Base-by-base conservation (phyloP, 1,140 invertebrate genomes). In the Calosoma granatense region DNA sequence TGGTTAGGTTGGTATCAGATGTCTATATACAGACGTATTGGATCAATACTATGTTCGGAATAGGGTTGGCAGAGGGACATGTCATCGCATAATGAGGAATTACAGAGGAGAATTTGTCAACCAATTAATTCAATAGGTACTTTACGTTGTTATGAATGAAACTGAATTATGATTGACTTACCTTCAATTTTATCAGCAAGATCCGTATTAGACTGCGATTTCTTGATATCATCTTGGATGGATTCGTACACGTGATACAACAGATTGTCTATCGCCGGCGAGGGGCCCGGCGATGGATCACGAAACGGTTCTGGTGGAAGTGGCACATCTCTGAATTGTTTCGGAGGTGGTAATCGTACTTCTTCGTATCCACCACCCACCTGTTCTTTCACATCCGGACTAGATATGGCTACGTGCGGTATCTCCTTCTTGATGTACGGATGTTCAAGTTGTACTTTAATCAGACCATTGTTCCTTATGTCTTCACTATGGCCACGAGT, bases 251-350 rank as follows among this genome's bases (percentile, higher is more conserved):
- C 83, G 68, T 90, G 86, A 62, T 88, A 88, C 0, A 90, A 70
- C 0, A 86, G 83, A 73, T 89, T 90, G 66, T 88, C 86, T 23
- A 88, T 77, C 36, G 82, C 81, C 20, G 76, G 70, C 0, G 80
- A 79, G 21, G 70, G 41, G 6, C 41, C 41, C 9, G 41, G 64
- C 59, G 73, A 73, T 1, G 80, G 79, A 63, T 84, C 82, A 0
- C 81, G 70, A 67, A 88, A 88, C 62, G 81, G 81, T 64, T 87
- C 85, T 0, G 86, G 86, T 9, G 81, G 81, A 2, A 83, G 80
- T n/a, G 84, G 83, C 22, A 83, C 80, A 73, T 91, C 89, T 68
- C 87, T 81, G 63, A 92, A 92, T 73, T 90, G 87, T 63, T 89
- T 85, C 0, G 89, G 89, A 1, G 89, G 89, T 6, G 88, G 87